phyloP scores from a whole-genome alignment of 2,113 vertebrate genomes.

The Haemorhous mexicanus region DNA sequence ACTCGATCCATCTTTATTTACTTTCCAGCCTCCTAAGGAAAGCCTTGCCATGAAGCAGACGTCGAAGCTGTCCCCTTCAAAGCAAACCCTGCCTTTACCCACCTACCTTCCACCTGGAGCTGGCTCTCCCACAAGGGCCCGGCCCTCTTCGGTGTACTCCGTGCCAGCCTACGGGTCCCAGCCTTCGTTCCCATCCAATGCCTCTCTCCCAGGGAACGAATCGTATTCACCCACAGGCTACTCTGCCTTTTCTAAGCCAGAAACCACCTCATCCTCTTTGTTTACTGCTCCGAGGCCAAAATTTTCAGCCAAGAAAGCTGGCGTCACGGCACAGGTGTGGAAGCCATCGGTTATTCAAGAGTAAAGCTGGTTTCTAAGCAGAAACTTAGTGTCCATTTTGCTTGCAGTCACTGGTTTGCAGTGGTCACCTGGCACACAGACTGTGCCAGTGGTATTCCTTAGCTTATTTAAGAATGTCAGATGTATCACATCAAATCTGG shows the following conservation, averaged over 20 bases:
- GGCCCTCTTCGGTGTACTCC: slow-evolving; percentile 73
- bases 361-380: slow-evolving; percentile 64
- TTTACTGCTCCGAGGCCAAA: slow-evolving; percentile 87
- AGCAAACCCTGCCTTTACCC: slow-evolving; percentile 68
- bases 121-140: slow-evolving; percentile 30
- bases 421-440: slow-evolving; percentile 48
- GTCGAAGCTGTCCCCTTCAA: slow-evolving; percentile 62
- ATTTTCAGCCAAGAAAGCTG: slow-evolving; percentile 93
- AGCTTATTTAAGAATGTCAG: slow-evolving; percentile 54
- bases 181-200: slow-evolving; percentile 74
- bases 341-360: slow-evolving; percentile 84
- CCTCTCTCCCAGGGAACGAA: slow-evolving; percentile 62
- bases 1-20: slow-evolving; percentile 91
- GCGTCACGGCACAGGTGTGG: slow-evolving; percentile 91
- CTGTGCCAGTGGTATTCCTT: slow-evolving; percentile 45
- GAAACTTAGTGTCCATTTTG: slow-evolving; percentile 64
- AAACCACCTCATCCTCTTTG: slow-evolving; percentile 68
- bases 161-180: slow-evolving; percentile 78
- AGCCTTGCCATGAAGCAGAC: slow-evolving; percentile 69
- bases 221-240: slow-evolving; percentile 67
- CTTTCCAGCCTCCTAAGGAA: slow-evolving; percentile 86
- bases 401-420: slow-evolving; percentile 66
- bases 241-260: slow-evolving; percentile 80
- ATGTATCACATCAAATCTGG: slow-evolving; percentile 68
- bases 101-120: slow-evolving; percentile 45